phyloP scores from a whole-genome alignment of 1,140 invertebrate genomes.

The Eubasilissa regina region DNA sequence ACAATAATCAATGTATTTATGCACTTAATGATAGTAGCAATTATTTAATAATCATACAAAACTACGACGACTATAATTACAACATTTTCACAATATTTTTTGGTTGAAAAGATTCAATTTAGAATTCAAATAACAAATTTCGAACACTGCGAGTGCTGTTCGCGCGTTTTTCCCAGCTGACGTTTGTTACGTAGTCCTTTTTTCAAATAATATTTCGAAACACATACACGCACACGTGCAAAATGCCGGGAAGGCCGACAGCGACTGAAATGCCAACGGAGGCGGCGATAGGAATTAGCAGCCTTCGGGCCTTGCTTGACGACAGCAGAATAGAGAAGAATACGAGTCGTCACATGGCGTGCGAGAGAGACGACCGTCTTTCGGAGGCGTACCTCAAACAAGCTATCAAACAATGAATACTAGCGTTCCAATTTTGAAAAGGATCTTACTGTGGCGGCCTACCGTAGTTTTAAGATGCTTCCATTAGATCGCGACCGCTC shows the following conservation, averaged over 20 bases:
- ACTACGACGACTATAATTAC: neutral
- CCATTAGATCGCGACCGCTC: no score
- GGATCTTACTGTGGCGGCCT: neutral
- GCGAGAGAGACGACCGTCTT: slow-evolving; percentile 52
- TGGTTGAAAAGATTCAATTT: no score
- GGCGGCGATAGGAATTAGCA: slow-evolving; percentile 49
- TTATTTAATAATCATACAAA: slow-evolving; percentile 5
- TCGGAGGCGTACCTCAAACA: slow-evolving; percentile 51
- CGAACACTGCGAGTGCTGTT: slow-evolving; percentile 5
- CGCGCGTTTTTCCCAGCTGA: slow-evolving; percentile 44
- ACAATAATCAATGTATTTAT: slow-evolving; percentile 34
- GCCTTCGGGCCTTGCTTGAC: slow-evolving; percentile 49
- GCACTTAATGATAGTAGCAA: slow-evolving; percentile 2
- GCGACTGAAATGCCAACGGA: slow-evolving; percentile 44
- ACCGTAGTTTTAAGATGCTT: no score
- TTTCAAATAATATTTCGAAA: neutral
- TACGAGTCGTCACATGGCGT: slow-evolving; percentile 55
- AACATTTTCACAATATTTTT: neutral
- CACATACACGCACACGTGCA: slow-evolving; percentile 31
- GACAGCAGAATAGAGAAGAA: slow-evolving; percentile 55
- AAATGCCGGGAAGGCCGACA: slow-evolving; percentile 45
- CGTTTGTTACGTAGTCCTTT: slow-evolving; percentile 42
- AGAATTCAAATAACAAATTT: no score
- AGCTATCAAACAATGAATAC: slow-evolving; percentile 9
- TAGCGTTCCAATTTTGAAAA: slow-evolving; percentile 14